Evolutionary conservation across 2,113 vertebrate species (phyloP), one percentile per base, ranked within the genome.

Genomic region (Pimephales promelas): DNA sequence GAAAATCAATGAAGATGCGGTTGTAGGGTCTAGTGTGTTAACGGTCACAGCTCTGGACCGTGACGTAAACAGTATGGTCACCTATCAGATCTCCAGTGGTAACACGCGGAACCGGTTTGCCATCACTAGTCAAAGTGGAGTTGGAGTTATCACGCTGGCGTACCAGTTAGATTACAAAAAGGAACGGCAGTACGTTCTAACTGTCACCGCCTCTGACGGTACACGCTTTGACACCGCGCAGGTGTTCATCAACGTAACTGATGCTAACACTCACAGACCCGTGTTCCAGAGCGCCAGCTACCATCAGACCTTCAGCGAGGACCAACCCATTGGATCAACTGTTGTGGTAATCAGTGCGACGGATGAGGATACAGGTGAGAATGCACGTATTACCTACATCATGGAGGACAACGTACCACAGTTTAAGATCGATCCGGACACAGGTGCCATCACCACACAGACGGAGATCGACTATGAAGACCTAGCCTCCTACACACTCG

Each of bases 91-190:
- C 90, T 96, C 96, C 1, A 97, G 97, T 0, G 98, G 98, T 73
- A 99, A 99, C 92, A 99, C 98, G 1, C 94, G 98, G 56, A 99
- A 99, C 90, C 96, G 98, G 45, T 99, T 99, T 68, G 95, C 97
- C 26, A 98, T 99, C 85, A 99, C 96, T 43, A 99, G 98, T 87
- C 98, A 98, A 91, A 99, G 97, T 0, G 97, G 96, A 0, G 97
- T 97, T 0, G 98, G 98, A 0, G 95, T 99, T 47, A 93, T 99
- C 90, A 98, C 97, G 0, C 88, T 99, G 79, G 97, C 98, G 0
- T 94, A 98, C 88, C 97, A 97, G 0, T 88, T 99, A 89, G 98
- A 99, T 94, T 99, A 99, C 90, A 98, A 98, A 76, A 97, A 98
- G 90, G 98, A 99, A 64, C 95, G 97, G 5, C 97, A 99, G 89